Evolutionary conservation across 2,797 vertebrate species (phyloP), one percentile per base, ranked within the genome.

Genomic region (Lacerta bilineata): DNA sequence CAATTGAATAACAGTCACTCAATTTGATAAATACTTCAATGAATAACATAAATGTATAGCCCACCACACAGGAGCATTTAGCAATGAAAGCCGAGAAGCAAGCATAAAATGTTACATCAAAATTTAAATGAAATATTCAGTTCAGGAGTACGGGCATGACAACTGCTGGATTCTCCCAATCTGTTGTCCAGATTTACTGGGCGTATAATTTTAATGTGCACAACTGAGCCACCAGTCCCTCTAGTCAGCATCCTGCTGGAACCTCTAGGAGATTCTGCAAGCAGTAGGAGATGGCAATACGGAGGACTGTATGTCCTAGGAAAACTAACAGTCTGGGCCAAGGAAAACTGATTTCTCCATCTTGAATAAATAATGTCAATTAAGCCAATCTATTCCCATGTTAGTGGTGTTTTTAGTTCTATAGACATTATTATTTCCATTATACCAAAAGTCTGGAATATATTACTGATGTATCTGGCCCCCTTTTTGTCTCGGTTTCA

Each of bases 221-320:
- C 25, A 23, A 5, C 15, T 1, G 2, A 4, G 69, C 5, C 11
- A 11, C 3, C 23, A 2, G 3, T 61, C 6, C 9, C 33, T n/a
- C 59, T 43, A 33, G 36, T 33, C 84, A 13, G 8, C 75, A 10
- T 36, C 69, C 2, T 8, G 0, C 29, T 3, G 74, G 76, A 76
- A 41, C 8, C 64, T 33, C 43, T 13, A 39, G 59, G 27, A 68
- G 41, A 18, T 13, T 29, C 20, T 11, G 27, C 27, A 66, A 77
- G 50, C 18, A 25, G 33, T 1, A 10, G 41, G 33, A 18, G 46
- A n/a, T 25, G 3, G 71, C 6, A 27, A 23, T 7, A 55, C 1
- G 39, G 20, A 74, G 43, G n/a, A 33, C 69, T 74, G 25, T 36
- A 4, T 15, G n/a, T 59, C 18, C 66, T 41, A 43, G 15, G n/a